These are phyloP conservation scores for Phrynosoma blainvillii DNA, from an alignment of 2,113 vertebrate species.

Conservation along the genomic window DNA sequence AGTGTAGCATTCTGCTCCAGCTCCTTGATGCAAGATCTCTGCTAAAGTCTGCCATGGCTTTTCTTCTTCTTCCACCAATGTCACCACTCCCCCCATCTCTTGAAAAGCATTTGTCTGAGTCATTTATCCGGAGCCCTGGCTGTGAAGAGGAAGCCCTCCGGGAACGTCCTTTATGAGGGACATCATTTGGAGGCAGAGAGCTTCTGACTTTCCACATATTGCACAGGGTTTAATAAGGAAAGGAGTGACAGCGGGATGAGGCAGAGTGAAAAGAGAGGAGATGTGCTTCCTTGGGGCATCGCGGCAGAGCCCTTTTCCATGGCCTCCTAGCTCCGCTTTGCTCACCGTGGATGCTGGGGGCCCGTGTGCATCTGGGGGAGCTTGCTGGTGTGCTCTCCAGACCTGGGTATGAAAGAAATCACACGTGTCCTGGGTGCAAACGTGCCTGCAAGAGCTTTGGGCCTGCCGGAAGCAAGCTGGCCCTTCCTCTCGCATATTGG, in stretches of 20 bases:
- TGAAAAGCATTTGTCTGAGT: slow-evolving; percentile 16
- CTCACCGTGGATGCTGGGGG: too few species aligned
- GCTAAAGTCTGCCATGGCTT: too few species aligned
- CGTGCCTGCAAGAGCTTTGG: too few species aligned
- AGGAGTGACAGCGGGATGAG: slow-evolving; percentile 38
- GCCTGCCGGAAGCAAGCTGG: too few species aligned
- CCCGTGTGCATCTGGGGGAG: neutral
- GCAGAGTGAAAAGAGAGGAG: neutral
- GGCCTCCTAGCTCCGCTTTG: too few species aligned
- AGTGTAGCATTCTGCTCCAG: too few species aligned
- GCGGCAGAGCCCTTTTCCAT: neutral
- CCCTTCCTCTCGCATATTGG: too few species aligned
- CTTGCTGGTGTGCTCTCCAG: neutral
- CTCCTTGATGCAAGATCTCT: too few species aligned
- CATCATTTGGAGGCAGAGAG: slow-evolving; percentile 44
- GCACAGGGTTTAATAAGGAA: slow-evolving; percentile 43
- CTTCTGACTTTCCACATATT: slow-evolving; percentile 51
- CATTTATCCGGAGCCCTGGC: neutral
- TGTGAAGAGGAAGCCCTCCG: slow-evolving; percentile 30
- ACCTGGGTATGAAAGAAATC: neutral
- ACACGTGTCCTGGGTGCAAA: too few species aligned
- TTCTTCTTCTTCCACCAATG: neutral
- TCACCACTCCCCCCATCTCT: neutral
- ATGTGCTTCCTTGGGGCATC: neutral
- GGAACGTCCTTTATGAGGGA: neutral